Base-by-base conservation (phyloP, 2,113 vertebrate genomes). In the Elachura formosa region DNA sequence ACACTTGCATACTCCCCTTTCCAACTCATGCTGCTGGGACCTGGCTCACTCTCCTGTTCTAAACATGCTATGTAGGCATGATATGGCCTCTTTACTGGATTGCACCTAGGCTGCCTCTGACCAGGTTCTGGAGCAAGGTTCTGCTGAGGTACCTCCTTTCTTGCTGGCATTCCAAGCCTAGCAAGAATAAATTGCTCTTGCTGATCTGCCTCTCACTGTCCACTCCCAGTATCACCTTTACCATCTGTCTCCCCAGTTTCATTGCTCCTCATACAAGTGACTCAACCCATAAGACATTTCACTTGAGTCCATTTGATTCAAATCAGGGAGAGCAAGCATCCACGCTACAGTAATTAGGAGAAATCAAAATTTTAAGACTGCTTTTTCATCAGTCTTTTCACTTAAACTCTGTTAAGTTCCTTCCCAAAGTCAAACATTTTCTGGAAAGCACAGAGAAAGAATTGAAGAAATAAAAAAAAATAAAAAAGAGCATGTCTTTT, bases 81-180 rank as follows among this genome's bases (percentile, higher is more conserved):
- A 23, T 0, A 1, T 21, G 31, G n/a, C 33, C 33, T 63, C 10
- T 64, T 69, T 14, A 13, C 12, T 4, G 3, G 5, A 23, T 64
- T 58, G n/a, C 26, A 48, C 14, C 45, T 10, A 18, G 19, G 29
- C 62, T 84, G 52, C 34, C 23, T 38, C 66, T 75, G n/a, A 26
- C 8, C 29, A 26, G 46, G 18, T n/a, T n/a, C n/a, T 36, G 62
- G 20, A 61, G 17, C 15, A 22, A 84, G 21, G 13, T 71, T 40
- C 36, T 83, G 10, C 45, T 38, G 62, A 86, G 28, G 7, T 28
- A 8, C 61, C 22, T 81, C 26, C 34, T 56, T 38, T 82, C 41
- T 45, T 54, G 22, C 25, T 49, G 69, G 3, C 19, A 43, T 81
- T 62, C 16, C 43, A 22, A 78, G 25, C 46, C 21, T 48, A 63